These are phyloP conservation scores for Dendroctonus valens DNA, from an alignment of 1,140 invertebrate species.

Conservation along the genomic window DNA sequence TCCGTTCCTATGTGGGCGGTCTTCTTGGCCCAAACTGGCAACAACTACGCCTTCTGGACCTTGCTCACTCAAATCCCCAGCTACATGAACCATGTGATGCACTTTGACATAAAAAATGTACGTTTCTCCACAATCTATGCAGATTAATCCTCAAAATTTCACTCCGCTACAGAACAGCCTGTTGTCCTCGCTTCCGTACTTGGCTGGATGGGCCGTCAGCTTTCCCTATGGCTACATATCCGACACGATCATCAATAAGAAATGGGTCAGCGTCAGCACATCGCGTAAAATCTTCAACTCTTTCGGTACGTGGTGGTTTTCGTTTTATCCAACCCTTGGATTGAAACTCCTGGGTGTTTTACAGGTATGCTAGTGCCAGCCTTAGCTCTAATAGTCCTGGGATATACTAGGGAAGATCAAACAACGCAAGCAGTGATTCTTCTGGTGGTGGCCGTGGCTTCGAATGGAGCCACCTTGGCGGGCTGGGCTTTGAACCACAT, in stretches of 20 bases:
- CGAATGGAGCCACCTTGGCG: slow-evolving; percentile 71
- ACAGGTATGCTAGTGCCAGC: slow-evolving; percentile 61
- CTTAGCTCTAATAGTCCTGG: slow-evolving; percentile 59
- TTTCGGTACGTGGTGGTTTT: background rate
- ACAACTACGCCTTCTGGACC: slow-evolving; percentile 92
- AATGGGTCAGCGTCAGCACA: slow-evolving; percentile 47
- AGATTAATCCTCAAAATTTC: slow-evolving; percentile 88
- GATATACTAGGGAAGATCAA: slow-evolving; percentile 56
- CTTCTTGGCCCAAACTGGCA: slow-evolving; percentile 76
- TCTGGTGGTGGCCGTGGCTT: slow-evolving; percentile 68
- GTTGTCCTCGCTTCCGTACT: slow-evolving; percentile 77
- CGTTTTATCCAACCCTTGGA: background rate
- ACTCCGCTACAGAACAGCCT: slow-evolving; percentile 67
- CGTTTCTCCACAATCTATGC: slow-evolving; percentile 59
- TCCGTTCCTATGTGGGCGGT: slow-evolving; percentile 82
- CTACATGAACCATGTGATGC: slow-evolving; percentile 81
- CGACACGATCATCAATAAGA: slow-evolving; percentile 60
- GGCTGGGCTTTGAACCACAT: slow-evolving; percentile 69
- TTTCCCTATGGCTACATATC: slow-evolving; percentile 63
- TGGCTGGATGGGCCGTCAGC: slow-evolving; percentile 67
- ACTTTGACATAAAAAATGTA: slow-evolving; percentile 69
- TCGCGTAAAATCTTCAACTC: slow-evolving; percentile 63
- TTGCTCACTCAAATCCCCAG: slow-evolving; percentile 87
- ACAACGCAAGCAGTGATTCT: slow-evolving; percentile 58
- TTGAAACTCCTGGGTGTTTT: slow-evolving; percentile 4